Base-by-base conservation (phyloP, 2,113 vertebrate species). In the Heterotilapia buettikoferi region DNA sequence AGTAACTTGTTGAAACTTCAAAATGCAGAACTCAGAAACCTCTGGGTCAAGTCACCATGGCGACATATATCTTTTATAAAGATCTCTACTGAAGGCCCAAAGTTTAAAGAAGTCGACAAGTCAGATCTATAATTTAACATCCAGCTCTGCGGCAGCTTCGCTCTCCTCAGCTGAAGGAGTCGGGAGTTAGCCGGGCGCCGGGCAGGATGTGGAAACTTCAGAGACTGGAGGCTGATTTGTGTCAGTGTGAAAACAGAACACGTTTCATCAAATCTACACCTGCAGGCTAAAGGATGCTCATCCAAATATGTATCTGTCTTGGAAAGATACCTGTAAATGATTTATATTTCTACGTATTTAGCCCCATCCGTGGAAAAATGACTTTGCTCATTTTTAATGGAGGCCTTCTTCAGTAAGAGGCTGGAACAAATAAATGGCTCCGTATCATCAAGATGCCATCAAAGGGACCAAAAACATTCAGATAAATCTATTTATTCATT, bases 301-400 rank as follows among this genome's bases (percentile, higher is more conserved):
- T 76, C 71, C 71, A 47, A 18, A 10, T 6, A 29, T 29, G 18
- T 73, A 43, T 0, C 0, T 6, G 12, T 40, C 13, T 71, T 0
- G 5, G 38, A 43, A 0, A 14, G 0, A 71, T 43, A 73, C 66
- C n/a, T 45, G 21, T 19, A 7, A 73, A 76, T 47, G n/a, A 21
- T 40, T 66, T n/a, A 38, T 66, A 66, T 66, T 66, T 38, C 54
- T 8, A 26, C 21, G 24, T 54, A 11, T 21, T 36, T 63, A 43
- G n/a, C 1, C 12, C n/a, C 36, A 24, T 24, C n/a, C 0, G 7
- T 24, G n/a, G 66, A 71, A 63, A 63, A 66, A n/a, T 3, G 0
- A 66, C 31, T 66, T 56, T 56, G 21, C 21, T 56, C 3, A 12
- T 24, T 63, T 10, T 38, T 36, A 36, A 66, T 2, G 61, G 6